phyloP scores from a whole-genome alignment of 2,888 invertebrate genomes.

The Pemphredon lugubris region DNA sequence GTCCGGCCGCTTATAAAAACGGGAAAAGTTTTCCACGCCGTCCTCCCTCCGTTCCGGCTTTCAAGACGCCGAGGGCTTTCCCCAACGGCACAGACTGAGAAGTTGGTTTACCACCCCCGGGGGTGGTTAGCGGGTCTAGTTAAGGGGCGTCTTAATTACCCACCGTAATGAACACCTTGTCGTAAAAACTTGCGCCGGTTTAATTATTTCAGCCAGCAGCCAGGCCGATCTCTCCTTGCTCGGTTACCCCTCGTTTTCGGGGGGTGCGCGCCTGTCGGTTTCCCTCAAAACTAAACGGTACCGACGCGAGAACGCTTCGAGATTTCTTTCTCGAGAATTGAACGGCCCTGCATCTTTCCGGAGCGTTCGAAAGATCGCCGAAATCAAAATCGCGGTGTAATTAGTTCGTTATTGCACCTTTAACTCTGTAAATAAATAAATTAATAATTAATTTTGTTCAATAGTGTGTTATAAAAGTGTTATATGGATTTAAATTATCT shows the following conservation, averaged over 20 bases:
- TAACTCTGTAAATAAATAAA: too few relatives aligned
- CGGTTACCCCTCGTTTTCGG: constrained; percentile 59
- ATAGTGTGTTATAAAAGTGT: too few relatives aligned
- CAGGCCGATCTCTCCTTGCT: constrained; percentile 48
- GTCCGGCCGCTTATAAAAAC: constrained; percentile 76
- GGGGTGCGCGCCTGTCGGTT: constrained; percentile 27
- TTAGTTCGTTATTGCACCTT: too few relatives aligned
- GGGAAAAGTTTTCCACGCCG: constrained; percentile 59
- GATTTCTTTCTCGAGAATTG: constrained; percentile 22
- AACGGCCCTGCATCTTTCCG: not conserved
- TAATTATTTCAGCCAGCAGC: constrained; percentile 77
- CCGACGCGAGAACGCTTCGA: constrained; percentile 45
- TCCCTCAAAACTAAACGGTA: constrained; percentile 43
- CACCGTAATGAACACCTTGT: constrained; percentile 81
- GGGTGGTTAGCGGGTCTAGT: constrained; percentile 80
- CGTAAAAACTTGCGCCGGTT: constrained; percentile 81
- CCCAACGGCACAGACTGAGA: constrained; percentile 68
- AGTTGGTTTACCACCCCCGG: constrained; percentile 80
- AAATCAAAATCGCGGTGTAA: too few relatives aligned
- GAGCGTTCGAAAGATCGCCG: too few relatives aligned
- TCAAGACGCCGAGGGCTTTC: constrained; percentile 52
- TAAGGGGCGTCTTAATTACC: constrained; percentile 81
- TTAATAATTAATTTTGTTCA: too few relatives aligned
- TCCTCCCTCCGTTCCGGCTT: constrained; percentile 38
- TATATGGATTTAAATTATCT: too few relatives aligned